phyloP scores from a whole-genome alignment of 2,113 vertebrate species.

The Chrysemys picta region DNA sequence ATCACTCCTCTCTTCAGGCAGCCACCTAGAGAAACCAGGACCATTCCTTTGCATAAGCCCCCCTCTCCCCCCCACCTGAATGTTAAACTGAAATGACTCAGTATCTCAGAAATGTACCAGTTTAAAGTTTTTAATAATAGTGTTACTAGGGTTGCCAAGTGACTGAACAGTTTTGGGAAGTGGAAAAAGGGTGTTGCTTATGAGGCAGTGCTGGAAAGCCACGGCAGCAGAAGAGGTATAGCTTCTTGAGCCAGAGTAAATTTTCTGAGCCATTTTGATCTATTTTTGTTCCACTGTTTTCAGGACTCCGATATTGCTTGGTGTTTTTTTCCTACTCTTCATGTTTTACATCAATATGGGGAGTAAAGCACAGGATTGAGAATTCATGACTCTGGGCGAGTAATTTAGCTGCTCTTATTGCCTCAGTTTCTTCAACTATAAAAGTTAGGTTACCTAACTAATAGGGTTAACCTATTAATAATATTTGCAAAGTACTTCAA shows the following conservation, averaged over 20 bases:
- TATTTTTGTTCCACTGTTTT: background rate
- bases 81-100: background rate
- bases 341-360: fast-evolving
- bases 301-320: background rate
- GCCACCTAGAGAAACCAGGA: background rate
- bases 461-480: background rate
- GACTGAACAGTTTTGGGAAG: background rate
- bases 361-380: background rate
- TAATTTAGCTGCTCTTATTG: background rate
- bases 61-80: fast-evolving
- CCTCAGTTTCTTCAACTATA: background rate
- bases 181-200: background rate
- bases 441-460: background rate
- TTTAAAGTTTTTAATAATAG: background rate
- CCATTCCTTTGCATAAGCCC: background rate
- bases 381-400: background rate
- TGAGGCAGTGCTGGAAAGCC: background rate
- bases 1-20: background rate
- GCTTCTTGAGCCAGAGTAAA: background rate
- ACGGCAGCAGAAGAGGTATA: background rate
- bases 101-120: background rate
- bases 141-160: background rate
- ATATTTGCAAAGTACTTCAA: background rate
- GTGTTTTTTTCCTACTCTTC: background rate
- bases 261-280: background rate